These are phyloP conservation scores for Clistopyga incitator DNA, from an alignment of 2,888 invertebrate genomes.

Conservation along the genomic window DNA sequence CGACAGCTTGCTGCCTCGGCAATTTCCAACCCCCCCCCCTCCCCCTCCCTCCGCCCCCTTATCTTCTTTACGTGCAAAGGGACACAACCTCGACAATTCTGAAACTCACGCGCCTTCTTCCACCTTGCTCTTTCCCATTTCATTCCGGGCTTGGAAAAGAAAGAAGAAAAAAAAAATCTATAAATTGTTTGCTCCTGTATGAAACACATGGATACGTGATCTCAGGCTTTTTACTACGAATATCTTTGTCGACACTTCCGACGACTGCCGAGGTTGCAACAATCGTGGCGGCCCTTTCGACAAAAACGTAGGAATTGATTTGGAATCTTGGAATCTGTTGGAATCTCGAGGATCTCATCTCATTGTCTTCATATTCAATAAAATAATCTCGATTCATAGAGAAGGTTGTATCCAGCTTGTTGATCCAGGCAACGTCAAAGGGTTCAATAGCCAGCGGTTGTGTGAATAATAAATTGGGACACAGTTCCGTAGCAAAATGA, in stretches of 20 bases:
- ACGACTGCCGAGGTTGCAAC: neutral
- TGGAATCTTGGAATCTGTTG: no score
- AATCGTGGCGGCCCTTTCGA: no score
- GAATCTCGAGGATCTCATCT: neutral
- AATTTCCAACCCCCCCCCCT: slow-evolving; percentile 60
- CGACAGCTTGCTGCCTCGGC: slow-evolving; percentile 66
- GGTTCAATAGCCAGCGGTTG: neutral
- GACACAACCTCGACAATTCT: slow-evolving; percentile 59
- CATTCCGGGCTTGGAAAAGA: neutral
- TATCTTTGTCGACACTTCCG: neutral
- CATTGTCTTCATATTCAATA: neutral
- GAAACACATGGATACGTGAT: neutral
- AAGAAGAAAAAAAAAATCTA: neutral
- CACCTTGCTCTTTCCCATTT: slow-evolving; percentile 1
- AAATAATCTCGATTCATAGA: neutral
- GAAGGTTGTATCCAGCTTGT: neutral
- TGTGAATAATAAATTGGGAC: slow-evolving; percentile 10
- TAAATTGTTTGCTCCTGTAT: neutral
- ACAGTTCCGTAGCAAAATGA: slow-evolving; percentile 3
- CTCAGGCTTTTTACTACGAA: neutral
- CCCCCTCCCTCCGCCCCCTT: slow-evolving; percentile 33
- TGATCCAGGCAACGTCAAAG: neutral
- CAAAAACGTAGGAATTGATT: neutral
- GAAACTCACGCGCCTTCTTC: slow-evolving; percentile 27
- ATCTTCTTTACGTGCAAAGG: slow-evolving; percentile 43